Evolutionary conservation across 2,113 vertebrate genomes (phyloP).

Genomic region (Sylvilagus bachmani): DNA sequence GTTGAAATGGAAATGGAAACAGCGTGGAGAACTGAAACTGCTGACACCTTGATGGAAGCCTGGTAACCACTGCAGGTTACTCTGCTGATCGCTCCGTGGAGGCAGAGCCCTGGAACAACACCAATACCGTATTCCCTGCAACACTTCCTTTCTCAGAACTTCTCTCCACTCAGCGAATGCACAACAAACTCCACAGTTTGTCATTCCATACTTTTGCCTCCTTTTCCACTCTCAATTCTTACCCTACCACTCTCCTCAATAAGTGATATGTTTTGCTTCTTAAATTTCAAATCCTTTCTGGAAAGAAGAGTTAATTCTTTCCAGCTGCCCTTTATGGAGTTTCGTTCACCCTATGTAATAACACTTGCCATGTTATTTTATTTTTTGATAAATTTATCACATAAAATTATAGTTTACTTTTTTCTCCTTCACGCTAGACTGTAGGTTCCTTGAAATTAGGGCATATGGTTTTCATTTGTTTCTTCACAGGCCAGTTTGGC

Average conservation of each 20-base stretch:
- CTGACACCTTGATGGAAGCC: neutral
- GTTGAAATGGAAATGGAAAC: slow-evolving; percentile 16
- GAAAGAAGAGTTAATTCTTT: neutral
- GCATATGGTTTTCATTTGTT: neutral
- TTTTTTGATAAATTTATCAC: slow-evolving; percentile 6
- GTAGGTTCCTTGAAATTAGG: slow-evolving; percentile 27
- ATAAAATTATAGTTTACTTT: neutral
- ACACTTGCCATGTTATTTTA: neutral
- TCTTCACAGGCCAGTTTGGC: neutral
- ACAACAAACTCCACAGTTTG: neutral
- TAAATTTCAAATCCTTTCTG: neutral
- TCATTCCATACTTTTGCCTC: neutral
- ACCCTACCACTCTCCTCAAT: neutral
- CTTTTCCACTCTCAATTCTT: neutral
- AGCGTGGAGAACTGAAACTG: neutral
- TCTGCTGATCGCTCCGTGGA: too few relatives aligned
- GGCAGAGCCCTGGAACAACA: neutral
- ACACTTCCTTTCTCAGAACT: neutral
- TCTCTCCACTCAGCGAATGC: neutral
- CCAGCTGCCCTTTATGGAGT: neutral
- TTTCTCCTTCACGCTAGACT: neutral
- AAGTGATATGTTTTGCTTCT: neutral
- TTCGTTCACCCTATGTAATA: neutral
- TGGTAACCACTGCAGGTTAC: neutral
- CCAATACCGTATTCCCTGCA: neutral